Evolutionary conservation across 2,797 vertebrate species (phyloP), one percentile per base, ranked within the genome.

Genomic region (Australoheros facetus): DNA sequence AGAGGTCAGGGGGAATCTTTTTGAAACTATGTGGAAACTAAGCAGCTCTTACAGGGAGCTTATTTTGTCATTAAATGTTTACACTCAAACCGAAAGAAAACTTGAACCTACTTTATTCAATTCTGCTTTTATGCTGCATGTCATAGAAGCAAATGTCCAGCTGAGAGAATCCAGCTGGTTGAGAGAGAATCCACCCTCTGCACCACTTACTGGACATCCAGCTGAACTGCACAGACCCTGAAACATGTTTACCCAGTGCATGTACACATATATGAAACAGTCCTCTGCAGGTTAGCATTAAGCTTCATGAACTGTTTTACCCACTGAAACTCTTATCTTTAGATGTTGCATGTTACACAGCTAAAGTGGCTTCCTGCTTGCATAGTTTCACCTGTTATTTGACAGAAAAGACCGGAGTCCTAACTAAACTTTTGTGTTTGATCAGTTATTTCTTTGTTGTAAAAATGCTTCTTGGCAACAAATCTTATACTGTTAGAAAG

Each of bases 21-120:
- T 37, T 48, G 1, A 48, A 16, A 32, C 45, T 48, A 17, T 9
- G 5, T 48, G 39, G 1, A 48, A 66, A 28, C 39, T 64, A 28
- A 64, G 60, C 1, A 64, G 13, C 39, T 45, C 39, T 1, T 23
- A 45, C 21, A 64, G 3, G 0, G 60, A 28, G 59, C 21, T 62
- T 42, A 42, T 26, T 42, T 42, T 42, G 7, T 42, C n/a, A 62
- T 57, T 57, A 57, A 57, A 57, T 30, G 26, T 57, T 53, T 53
- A 19, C 48, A n/a, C 17, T 19, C 48, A 53, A 53, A 62, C 58
- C 12, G n/a, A 37, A 7, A 59, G 58, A 58, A 58, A 58, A 37
- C 32, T 13, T 19, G 19, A 60, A 37, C 0, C 34, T 0, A 0
- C 13, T 62, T 21, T 0, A 62, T 62, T 5, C 8, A 9, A 62